These are phyloP conservation scores for Muraenolepis orangiensis DNA, from an alignment of 2,797 vertebrate species.

Conservation along the genomic window DNA sequence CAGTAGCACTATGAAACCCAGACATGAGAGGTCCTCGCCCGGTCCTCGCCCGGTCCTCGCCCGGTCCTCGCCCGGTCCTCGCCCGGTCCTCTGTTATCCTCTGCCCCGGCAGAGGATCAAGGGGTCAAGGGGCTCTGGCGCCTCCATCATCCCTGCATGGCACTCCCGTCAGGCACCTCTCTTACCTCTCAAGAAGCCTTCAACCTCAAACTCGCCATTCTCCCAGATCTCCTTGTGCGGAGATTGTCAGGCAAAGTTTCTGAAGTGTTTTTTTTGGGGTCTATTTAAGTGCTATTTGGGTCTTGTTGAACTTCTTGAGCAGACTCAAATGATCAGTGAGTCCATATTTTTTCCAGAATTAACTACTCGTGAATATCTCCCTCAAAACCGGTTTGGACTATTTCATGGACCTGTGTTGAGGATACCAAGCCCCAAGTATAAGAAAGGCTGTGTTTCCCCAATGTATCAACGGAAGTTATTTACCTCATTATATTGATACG, in stretches of 20 bases:
- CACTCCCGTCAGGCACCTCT: background rate
- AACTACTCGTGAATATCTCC: background rate
- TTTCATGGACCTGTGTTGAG: background rate
- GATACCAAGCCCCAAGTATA: background rate
- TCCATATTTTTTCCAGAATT: background rate
- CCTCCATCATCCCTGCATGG: background rate
- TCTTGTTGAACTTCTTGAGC: background rate
- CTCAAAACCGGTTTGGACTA: background rate
- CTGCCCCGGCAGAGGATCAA: no score
- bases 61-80: background rate
- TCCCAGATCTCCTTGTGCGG: background rate
- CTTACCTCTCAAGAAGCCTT: background rate
- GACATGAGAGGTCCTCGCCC: background rate
- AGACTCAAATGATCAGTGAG: background rate
- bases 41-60: background rate
- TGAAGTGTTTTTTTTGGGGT: no score
- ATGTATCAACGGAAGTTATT: no score
- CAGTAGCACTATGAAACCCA: background rate
- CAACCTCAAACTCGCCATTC: no score
- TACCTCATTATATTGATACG: no score
- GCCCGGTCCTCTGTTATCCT: no score
- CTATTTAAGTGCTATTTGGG: no score
- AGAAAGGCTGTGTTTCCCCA: background rate
- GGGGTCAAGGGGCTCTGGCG: no score
- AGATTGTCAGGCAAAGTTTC: no score